Conservation (phyloP, 2,888 invertebrate genomes). For the Trichopoda pennipes region DNA sequence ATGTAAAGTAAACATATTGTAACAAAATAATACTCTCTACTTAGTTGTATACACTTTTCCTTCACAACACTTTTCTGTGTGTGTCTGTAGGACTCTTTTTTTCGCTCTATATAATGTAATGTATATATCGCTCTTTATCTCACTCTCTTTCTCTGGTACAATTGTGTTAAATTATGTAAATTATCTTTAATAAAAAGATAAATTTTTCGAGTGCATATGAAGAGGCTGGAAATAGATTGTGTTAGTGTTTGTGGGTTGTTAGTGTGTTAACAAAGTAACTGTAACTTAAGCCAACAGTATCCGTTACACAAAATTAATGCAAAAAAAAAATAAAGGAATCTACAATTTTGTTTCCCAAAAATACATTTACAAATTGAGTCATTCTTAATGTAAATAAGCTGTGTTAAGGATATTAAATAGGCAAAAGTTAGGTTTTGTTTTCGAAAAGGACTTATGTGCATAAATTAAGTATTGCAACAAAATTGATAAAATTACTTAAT, state of each 20-base stretch:
- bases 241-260: background rate
- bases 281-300: background rate
- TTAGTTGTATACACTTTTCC: background rate
- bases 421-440: no score
- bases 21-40: slow-evolving; percentile 13
- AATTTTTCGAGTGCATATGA: slow-evolving; percentile 22
- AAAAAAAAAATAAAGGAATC: background rate
- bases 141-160: background rate
- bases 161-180: slow-evolving; percentile 50
- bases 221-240: background rate
- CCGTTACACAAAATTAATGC: background rate
- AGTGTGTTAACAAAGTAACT: background rate
- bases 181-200: slow-evolving; percentile 41
- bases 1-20: slow-evolving; percentile 38
- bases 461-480: slow-evolving; percentile 16
- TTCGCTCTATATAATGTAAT: no score
- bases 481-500: background rate
- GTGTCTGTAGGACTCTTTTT: no score
- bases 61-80: background rate
- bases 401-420: background rate
- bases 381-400: background rate
- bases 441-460: slow-evolving; percentile 12
- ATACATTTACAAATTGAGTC: slow-evolving; percentile 43
- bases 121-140: background rate
- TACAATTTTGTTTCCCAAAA: background rate